phyloP scores from a whole-genome alignment of 37 sponge, comb jelly and placozoan genomes.

The Bolinopsis microptera region DNA sequence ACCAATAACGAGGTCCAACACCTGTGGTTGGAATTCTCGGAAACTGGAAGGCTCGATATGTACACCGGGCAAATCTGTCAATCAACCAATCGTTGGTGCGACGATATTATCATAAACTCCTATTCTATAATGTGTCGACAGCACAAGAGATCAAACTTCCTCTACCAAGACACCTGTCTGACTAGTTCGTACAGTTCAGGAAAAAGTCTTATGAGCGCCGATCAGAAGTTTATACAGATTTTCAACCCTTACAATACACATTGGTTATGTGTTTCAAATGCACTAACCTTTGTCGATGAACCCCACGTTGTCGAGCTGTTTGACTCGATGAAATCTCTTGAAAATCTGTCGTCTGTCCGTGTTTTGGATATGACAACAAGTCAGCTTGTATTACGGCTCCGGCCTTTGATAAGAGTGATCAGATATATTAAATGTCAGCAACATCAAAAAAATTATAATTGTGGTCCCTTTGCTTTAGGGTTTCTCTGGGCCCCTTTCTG shows the following conservation, averaged over 20 bases:
- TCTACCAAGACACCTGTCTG: conserved; percentile 16
- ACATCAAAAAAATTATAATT: not conserved
- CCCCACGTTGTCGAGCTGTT: conserved; percentile 4
- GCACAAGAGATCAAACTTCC: not conserved
- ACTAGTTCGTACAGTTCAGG: not conserved
- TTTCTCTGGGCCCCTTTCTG: not conserved
- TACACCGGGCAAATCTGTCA: not conserved
- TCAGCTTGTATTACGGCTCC: not conserved
- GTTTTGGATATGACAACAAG: not conserved
- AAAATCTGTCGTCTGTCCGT: not conserved
- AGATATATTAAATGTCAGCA: not conserved
- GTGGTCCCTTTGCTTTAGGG: conserved; percentile 1
- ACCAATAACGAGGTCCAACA: too few relatives aligned
- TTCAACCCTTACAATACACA: not conserved
- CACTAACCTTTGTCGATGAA: not conserved
- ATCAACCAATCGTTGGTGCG: not conserved
- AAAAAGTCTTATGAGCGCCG: not conserved
- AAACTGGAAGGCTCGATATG: not conserved
- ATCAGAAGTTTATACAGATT: conserved; percentile 38
- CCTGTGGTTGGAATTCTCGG: not conserved
- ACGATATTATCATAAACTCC: conserved; percentile 17
- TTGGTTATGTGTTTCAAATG: conserved; percentile 29
- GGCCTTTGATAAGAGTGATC: not conserved
- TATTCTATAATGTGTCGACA: not conserved
- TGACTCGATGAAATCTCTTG: not conserved